Conservation (phyloP, 1,140 invertebrate genomes). For the Monomorium pharaonis region DNA sequence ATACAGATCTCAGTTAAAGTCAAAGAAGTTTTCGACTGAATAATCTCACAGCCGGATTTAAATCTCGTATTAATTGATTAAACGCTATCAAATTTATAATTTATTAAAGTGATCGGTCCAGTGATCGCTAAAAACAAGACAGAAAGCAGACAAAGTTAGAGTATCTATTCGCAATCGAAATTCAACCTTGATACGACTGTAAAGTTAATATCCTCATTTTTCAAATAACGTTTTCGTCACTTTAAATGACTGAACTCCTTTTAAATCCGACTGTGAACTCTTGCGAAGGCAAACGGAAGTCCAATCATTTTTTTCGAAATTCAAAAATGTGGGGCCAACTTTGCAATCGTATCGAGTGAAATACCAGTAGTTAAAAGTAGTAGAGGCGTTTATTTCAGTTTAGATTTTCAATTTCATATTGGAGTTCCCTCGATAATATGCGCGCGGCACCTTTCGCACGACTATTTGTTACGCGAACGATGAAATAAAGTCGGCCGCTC, state of each 20-base stretch:
- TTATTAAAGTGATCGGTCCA: not conserved
- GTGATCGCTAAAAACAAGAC: not conserved
- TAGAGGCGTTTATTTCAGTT: slow-evolving; percentile 43
- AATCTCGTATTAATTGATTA: not conserved
- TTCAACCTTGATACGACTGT: not conserved
- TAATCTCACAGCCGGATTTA: not conserved
- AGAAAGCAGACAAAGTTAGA: not conserved
- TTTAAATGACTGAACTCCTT: too few species aligned
- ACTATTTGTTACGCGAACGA: slow-evolving; percentile 28
- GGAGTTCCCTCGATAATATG: slow-evolving; percentile 22
- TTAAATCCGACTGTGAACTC: too few species aligned
- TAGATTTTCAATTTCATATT: not conserved
- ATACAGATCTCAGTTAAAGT: not conserved
- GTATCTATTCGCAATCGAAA: not conserved
- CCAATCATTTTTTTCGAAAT: too few species aligned
- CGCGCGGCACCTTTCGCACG: slow-evolving; percentile 17
- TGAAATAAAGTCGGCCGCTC: slow-evolving; percentile 14
- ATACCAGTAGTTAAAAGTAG: slow-evolving; percentile 61
- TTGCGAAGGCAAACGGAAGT: too few species aligned
- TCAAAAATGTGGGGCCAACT: too few species aligned
- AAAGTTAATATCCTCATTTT: slow-evolving; percentile 67
- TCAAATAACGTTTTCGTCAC: too few species aligned
- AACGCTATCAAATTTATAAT: not conserved
- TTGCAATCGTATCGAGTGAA: slow-evolving; percentile 67
- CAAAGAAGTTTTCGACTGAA: not conserved